Base-by-base conservation (phyloP, 2,888 invertebrate species). In the Nomada flava region DNA sequence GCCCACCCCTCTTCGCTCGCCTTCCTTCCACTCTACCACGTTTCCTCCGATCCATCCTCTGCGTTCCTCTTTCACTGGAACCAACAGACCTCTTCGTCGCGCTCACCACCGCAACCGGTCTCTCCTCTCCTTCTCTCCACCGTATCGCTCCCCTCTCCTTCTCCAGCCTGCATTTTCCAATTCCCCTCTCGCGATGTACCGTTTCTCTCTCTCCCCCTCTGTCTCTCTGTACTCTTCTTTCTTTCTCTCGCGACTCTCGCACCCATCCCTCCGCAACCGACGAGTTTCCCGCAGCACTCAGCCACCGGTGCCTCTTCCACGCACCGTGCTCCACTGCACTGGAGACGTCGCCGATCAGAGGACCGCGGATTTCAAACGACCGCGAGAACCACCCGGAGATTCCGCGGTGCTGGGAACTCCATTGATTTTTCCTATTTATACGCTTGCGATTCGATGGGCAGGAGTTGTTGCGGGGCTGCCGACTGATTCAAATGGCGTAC, bases 351-450 rank as follows among this genome's bases (percentile, higher is more conserved):
- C 4, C 47, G 50, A 59, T 36, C 15, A 44, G 26, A 29, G 26
- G 44, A 78, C 76, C 78, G 78, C 68, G 77, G 69, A 13, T 69
- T 79, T 79, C 57, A 42, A 76, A 79, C 15, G 20, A 11, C 5
- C 29, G 13, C 36, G 20, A 4, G 23, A 23, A 53, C 18, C 4
- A n/a, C 53, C 53, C 18, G 18, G 13, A 4, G 47, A 47, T 15
- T 3, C 47, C 47, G 47, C 11, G 47, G 15, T 47, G 13, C 11
- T 2, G 15, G 13, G 47, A 10, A 13, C 47, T 15, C 47, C 3
- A 47, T 47, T 11, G 47, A 47, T 47, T 47, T 47, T 15, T 47
- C 0, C 47, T 47, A 13, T 15, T 36, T 11, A 10, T 10, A 11
- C 47, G 47, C 2, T 15, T 15, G 13, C 47, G 15, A 15, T 47